Evolutionary conservation across 2,797 vertebrate species (phyloP), one percentile per base, ranked within the genome.

Genomic region (Pseudotriccus pelzelni): DNA sequence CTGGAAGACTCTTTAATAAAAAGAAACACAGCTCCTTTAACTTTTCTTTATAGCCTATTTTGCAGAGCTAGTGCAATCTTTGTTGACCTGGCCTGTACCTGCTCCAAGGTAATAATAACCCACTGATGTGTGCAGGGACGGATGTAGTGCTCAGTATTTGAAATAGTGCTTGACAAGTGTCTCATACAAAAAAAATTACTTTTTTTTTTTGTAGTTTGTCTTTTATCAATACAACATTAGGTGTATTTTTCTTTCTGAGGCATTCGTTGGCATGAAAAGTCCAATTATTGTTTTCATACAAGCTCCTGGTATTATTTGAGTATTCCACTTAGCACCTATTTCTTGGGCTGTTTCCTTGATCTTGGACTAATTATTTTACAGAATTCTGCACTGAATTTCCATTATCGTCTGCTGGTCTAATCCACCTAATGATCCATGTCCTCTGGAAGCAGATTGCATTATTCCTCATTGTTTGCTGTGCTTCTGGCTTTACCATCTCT

Each of bases 391-490:
- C 78, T 73, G 83, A 93, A 91, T 93, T 96, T 68, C 80, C 68
- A 81, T 93, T 91, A 85, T 87, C 3, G 21, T 96, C 90, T 94
- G 77, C 77, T 94, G 53, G 28, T 86, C 72, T 95, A 94, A 93
- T 93, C 78, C 93, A 68, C 93, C 74, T 94, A 97, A 97, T 82
- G 84, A 96, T 93, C 88, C 88, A 68, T 75, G 60, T 80, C 76
- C 58, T 85, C 79, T 94, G 85, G 67, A 95, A 95, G 46, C 43
- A 92, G 80, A 93, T 27, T 90, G 70, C 68, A 62, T 94, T 95
- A 91, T 94, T 96, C 59, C 70, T 95, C 53, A 83, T 94, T 96
- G 89, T 93, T 95, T 94, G 56, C 30, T 91, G 64, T 59, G 23
- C 74, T 93, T 82, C 87, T 94, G 64, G 79, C 67, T 84, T 90